Conservation (phyloP, 2,113 vertebrate species). For the Rhinopomastus cyanomelas region DNA sequence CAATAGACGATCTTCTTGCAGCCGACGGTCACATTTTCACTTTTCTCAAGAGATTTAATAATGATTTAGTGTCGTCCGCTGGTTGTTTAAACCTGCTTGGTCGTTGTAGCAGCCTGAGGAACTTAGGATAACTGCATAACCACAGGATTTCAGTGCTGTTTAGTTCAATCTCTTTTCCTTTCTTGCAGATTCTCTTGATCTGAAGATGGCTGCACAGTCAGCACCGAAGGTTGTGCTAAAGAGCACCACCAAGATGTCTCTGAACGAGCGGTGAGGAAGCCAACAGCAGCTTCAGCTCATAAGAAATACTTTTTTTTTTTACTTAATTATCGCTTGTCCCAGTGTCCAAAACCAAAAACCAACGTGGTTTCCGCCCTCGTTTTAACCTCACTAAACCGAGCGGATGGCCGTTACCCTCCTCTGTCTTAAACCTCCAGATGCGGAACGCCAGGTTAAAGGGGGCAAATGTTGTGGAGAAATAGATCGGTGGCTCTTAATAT, state of each 20-base stretch:
- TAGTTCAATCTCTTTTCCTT: background rate
- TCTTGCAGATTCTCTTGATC: constrained; percentile 73
- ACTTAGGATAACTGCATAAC: too few species aligned
- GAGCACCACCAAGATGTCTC: constrained; percentile 99
- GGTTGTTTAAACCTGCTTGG: too few species aligned
- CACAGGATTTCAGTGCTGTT: rapidly evolving
- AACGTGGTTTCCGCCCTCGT: constrained; percentile 54
- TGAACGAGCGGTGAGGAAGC: constrained; percentile 99
- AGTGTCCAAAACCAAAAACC: constrained; percentile 41
- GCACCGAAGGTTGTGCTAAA: constrained; percentile 99
- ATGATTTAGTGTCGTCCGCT: too few species aligned
- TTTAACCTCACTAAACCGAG: constrained; percentile 65
- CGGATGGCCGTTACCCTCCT: constrained; percentile 66
- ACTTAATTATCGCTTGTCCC: constrained; percentile 68
- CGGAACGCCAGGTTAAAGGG: constrained; percentile 69
- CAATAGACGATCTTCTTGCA: background rate
- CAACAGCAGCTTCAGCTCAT: constrained; percentile 82
- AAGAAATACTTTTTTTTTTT: constrained; percentile 65
- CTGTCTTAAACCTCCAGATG: constrained; percentile 50
- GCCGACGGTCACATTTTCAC: rapidly evolving
- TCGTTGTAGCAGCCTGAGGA: background rate
- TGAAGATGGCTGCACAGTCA: constrained; percentile 93
- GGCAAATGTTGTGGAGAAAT: constrained; percentile 53
- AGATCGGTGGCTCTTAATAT: constrained; percentile 54
- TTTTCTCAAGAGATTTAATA: background rate